Evolutionary conservation across 2,113 vertebrate genomes (phyloP).

Genomic region (Macrotis lagotis): DNA sequence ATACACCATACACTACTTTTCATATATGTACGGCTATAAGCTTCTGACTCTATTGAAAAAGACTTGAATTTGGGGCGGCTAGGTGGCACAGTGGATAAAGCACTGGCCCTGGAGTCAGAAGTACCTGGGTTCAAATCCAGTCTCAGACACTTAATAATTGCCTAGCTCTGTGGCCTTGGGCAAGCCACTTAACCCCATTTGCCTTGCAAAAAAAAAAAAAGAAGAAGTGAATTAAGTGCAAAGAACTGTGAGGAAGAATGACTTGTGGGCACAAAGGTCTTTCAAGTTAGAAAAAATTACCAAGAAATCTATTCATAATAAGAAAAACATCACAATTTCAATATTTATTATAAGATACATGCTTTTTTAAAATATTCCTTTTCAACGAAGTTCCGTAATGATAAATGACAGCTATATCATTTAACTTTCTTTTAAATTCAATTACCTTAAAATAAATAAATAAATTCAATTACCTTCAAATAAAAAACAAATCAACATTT

Average conservation of each 20-base stretch:
- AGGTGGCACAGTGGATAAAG: no score
- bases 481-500: neutral
- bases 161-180: no score
- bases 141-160: no score
- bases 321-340: neutral
- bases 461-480: neutral
- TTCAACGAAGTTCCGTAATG: conserved; percentile 1
- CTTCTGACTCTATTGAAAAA: conserved; percentile 13
- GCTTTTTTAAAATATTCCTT: conserved; percentile 32
- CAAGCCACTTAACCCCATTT: no score
- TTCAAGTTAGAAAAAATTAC: conserved; percentile 18
- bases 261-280: neutral
- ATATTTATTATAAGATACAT: neutral
- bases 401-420: neutral
- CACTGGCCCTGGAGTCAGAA: no score
- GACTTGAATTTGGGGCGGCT: no score
- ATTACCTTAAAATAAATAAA: conserved; percentile 2
- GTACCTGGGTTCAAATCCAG: no score
- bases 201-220: no score
- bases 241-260: conserved; percentile 18
- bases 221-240: conserved; percentile 8
- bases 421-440: neutral
- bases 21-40: conserved; percentile 11
- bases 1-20: conserved; percentile 16
- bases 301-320: conserved; percentile 9